Conservation (phyloP, 2,888 invertebrate species). For the Pachymerium ferrugineum region DNA sequence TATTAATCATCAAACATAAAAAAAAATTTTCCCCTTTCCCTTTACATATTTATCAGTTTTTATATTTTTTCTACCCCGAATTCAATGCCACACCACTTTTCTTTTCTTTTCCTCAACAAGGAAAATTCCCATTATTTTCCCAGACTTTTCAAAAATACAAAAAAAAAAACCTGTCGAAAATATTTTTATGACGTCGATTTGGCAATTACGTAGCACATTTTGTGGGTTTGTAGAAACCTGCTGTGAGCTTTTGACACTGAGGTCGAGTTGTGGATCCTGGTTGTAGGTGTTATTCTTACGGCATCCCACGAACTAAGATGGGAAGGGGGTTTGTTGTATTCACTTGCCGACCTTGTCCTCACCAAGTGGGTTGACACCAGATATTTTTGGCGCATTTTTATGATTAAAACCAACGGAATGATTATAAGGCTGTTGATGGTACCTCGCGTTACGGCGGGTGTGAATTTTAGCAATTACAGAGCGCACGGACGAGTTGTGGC, state of each 20-base stretch:
- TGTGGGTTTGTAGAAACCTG: constrained; percentile 6
- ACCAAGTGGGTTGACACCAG: background rate
- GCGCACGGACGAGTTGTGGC: background rate
- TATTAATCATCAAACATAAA: too few species aligned
- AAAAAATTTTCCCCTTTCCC: too few species aligned
- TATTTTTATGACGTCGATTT: background rate
- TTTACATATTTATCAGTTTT: too few species aligned
- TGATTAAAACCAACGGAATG: background rate
- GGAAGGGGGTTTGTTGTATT: background rate
- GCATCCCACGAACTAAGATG: too few species aligned
- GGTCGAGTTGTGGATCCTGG: background rate
- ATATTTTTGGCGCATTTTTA: background rate
- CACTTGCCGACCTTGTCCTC: background rate
- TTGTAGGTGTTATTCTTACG: constrained; percentile 14
- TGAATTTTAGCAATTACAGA: constrained; percentile 22
- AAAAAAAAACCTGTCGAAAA: background rate
- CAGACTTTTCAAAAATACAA: background rate
- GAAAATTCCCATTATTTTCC: background rate
- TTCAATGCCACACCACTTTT: too few species aligned
- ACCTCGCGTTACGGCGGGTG: background rate
- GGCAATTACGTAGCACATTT: constrained; percentile 16
- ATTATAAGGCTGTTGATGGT: background rate
- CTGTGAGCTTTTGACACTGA: constrained; percentile 22
- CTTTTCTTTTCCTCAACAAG: background rate
- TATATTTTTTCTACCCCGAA: too few species aligned